Base-by-base conservation (phyloP, 2,113 vertebrate genomes). In the Guaruba guarouba region DNA sequence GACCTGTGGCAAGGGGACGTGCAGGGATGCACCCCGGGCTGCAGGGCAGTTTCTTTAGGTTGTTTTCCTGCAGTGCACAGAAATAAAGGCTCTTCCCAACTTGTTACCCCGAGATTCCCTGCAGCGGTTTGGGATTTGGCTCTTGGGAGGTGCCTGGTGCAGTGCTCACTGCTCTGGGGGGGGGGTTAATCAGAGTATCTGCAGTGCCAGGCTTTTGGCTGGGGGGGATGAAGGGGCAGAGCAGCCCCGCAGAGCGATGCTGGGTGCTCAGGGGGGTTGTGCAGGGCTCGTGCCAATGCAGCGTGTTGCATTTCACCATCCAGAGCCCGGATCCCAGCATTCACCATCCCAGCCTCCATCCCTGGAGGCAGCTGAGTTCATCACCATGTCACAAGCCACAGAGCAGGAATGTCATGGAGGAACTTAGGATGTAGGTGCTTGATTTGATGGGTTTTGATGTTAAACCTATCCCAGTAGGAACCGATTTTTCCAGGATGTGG, bases 1-100 rank as follows among this genome's bases (percentile, higher is more conserved):
- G 46, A 44, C 24, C 39, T 1, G 9, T 0, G 3, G 68, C 11
- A 7, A 17, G 1, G 76, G 91, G 80, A 20, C 0, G 0, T 2
- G n/a, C 54, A 29, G 64, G 20, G 70, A 15, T 5, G 37, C 4
- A 3, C 17, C 37, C 43, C 39, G 3, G 18, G 68, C 16, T 7
- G 49, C 7, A 0, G 14, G 69, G 57, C 33, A 3, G 27, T 8
- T 55, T 20, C 67, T 37, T 48, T 11, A 52, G 90, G 49, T 17
- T 37, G 46, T 22, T 94, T 79, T 61, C 31, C 71, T 69, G 52
- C 39, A 61, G 51, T 2, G 29, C 25, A 16, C n/a, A 62, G 49
- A 31, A 83, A 92, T 61, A 48, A 90, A 35, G 8, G 27, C 17
- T 33, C 0, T 22, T n/a, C 3, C 7, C 5, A 11, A 27, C 29